Base-by-base conservation (phyloP, 2,113 vertebrate species). In the Tiliqua scincoides region DNA sequence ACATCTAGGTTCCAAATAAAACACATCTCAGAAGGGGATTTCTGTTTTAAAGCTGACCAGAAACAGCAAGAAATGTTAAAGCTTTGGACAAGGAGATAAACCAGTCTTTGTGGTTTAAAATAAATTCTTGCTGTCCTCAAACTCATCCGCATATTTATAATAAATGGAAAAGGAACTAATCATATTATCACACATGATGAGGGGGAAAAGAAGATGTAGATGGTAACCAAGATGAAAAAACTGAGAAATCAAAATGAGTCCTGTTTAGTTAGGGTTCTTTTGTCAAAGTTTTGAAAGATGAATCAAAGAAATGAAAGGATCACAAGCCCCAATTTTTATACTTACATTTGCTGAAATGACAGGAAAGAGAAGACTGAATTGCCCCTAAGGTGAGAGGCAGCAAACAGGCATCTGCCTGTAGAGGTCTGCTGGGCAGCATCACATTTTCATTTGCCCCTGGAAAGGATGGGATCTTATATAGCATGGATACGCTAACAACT, bases 341-440 rank as follows among this genome's bases (percentile, higher is more conserved):
- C 92, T 94, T 95, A 93, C 93, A 93, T 92, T 94, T 61, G 87
- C 91, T 54, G 92, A 92, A 94, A 91, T 83, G 88, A 90, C 89
- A 73, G 68, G 74, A 93, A 88, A 91, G 89, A 91, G 30, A 82
- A 89, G 76, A 84, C 75, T 79, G 62, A 85, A 74, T 35, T 70
- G 54, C 18, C 68, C 52, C 52, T 74, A 68, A 79, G 40, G 81
- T 43, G 54, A 89, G 78, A 78, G 48, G 87, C 9, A 78, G 82
- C 65, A 40, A 88, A 80, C 48, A 54, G 35, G 67, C 27, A 30
- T 54, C 14, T 59, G 68, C 59, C 2, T 1, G 68, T 77, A 85
- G 73, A 0, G 17, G 37, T 20, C 65, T 80, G 11, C 6, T 80
- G 67, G 54, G 73, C 82, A 92, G 84, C 27, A 82, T 57, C 6